Base-by-base conservation (phyloP, 2,797 vertebrate genomes). In the Linurgus olivaceus region DNA sequence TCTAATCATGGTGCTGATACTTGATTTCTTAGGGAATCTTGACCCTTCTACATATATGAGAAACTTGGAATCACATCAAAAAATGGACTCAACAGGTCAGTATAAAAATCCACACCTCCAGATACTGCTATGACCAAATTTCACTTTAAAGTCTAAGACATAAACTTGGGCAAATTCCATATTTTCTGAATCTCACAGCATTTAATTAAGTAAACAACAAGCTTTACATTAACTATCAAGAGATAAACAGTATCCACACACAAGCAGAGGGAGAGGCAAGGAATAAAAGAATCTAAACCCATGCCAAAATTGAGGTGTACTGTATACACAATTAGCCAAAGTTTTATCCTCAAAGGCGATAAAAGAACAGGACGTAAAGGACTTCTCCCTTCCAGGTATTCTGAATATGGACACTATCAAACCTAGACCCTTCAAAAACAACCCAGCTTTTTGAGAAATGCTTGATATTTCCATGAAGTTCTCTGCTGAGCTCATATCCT, bases 401-500 rank as follows among this genome's bases (percentile, higher is more conserved):
- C 42, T 66, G 15, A 62, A 66, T 38, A 57, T 1, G 13, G n/a
- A 47, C 47, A 58, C 19, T 4, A 1, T 44, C 20, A 89, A 93
- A 86, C 45, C 25, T 57, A 82, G 86, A 61, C 17, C 42, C 19
- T 54, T 63, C 59, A 81, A 50, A 84, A 88, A 40, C 52, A 77
- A 52, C 6, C 1, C 45, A 59, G 10, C 28, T 24, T 85, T 55
- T 87, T 79, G 37, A 93, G 59, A 84, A 93, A 82, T 3, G 7
- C 21, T 85, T 55, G 33, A 66, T 59, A 86, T 80, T 63, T 74
- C 72, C 58, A 90, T 1, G 12, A 85, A 92, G 23, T 61, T 91
- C 55, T 90, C 71, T 58, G 23, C 42, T 87, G 65, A 96, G 51
- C 35, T 91, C 90, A 93, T 2, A 82, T 90, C 78, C 92, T 96